phyloP scores from a whole-genome alignment of 2,113 vertebrate genomes.

The Pardalotus punctatus region DNA sequence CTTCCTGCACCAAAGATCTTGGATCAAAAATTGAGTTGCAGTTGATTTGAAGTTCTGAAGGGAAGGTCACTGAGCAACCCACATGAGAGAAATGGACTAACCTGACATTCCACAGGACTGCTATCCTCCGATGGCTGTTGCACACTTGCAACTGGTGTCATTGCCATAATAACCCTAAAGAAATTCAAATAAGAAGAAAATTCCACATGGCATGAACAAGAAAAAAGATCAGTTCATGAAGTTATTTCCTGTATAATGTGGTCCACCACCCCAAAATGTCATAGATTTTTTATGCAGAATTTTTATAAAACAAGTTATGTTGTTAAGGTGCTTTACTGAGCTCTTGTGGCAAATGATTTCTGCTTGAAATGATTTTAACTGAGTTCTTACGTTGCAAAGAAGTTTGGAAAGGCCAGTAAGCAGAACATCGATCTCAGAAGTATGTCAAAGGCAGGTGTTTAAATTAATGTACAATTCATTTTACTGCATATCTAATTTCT shows the following conservation, averaged over 20 bases:
- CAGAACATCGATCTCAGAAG: slow-evolving; percentile 1
- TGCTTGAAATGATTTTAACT: not conserved
- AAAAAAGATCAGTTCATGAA: not conserved
- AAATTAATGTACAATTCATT: slow-evolving; percentile 54
- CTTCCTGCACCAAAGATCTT: not conserved
- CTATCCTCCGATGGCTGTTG: not conserved
- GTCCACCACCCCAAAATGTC: not conserved
- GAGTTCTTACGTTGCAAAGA: not conserved
- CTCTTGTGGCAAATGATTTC: not conserved
- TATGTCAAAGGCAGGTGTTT: slow-evolving; percentile 45
- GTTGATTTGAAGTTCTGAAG: not conserved
- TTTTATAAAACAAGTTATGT: not conserved
- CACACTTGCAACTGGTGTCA: not conserved
- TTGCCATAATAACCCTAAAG: not conserved
- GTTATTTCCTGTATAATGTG: not conserved
- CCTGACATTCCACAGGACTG: not conserved
- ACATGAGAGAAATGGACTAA: not conserved
- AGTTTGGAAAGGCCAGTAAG: slow-evolving; percentile 7
- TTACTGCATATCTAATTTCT: slow-evolving; percentile 47
- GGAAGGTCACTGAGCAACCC: not conserved
- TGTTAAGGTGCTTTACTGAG: not conserved
- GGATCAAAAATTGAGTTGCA: not conserved
- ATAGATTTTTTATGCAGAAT: not conserved
- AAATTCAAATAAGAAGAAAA: not conserved
- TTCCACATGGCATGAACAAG: not conserved